These are phyloP conservation scores for Philereme vetulata DNA, from an alignment of 2,888 invertebrate species.

Conservation along the genomic window DNA sequence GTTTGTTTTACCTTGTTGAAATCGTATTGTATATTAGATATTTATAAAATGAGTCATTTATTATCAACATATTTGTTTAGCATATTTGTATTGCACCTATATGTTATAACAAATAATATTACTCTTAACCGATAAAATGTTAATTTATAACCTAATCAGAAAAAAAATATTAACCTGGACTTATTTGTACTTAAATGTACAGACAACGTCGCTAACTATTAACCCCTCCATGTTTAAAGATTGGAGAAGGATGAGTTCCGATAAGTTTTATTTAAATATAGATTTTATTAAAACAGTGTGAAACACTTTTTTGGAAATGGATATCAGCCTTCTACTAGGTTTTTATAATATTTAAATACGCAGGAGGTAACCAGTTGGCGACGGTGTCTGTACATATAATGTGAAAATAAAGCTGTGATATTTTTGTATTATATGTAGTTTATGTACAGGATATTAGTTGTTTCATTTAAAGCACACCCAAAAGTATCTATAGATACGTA, in stretches of 20 bases:
- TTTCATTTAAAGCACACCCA: slow-evolving; percentile 13
- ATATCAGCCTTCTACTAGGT: no score
- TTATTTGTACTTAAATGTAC: no score
- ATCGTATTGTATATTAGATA: background rate
- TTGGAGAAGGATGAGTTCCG: no score
- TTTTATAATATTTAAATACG: no score
- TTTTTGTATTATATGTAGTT: slow-evolving; percentile 61
- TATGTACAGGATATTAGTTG: slow-evolving; percentile 34
- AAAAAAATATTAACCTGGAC: no score
- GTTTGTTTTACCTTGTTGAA: background rate
- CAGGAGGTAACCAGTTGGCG: no score
- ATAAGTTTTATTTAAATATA: no score
- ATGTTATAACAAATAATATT: background rate
- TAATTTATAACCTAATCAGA: background rate
- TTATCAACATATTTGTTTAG: background rate
- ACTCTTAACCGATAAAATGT: no score
- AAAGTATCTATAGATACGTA: background rate
- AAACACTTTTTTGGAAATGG: no score
- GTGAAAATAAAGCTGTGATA: slow-evolving; percentile 65
- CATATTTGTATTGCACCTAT: background rate
- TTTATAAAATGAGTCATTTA: background rate
- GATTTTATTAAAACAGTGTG: no score
- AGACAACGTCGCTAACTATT: no score
- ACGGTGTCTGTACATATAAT: slow-evolving; percentile 46
- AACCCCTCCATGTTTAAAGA: no score